Evolutionary conservation across 2,888 invertebrate species (phyloP), one percentile per base, ranked within the genome.

Genomic region (Cataglyphis albicans): DNA sequence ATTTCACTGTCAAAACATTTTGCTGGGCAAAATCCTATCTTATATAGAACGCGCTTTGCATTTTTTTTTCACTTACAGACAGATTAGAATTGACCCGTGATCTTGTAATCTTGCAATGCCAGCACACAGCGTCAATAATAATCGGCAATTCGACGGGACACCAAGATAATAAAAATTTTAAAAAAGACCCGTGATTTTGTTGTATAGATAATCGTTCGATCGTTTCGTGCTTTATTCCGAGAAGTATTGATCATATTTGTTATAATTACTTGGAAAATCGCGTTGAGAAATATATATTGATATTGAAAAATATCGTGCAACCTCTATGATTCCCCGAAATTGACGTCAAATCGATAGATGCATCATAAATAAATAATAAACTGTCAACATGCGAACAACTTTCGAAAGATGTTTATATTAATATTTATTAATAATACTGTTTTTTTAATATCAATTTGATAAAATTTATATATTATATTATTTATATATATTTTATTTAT

Each of bases 281-380:
- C 21, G 38, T 72, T 25, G 52, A 35, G 3, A 38, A 72, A 72
- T 57, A 55, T n/a, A 55, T 70, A 32, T 68, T 32, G 32, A 70
- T 55, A 70, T 1, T 29, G 25, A 29, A 1, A 29, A 29, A 29
- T 29, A 29, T 10, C 15, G 35, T 3, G 52, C 15, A 44, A 44
- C 15, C 44, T 44, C 44, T 44, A 48, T 1, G 48, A 18, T 38
- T 72, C 57, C 18, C 57, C 18, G 38, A 72, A 72, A 57, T 18
- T 72, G 57, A 72, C 38, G 72, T 72, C 72, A 72, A 72, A 55
- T 38, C 35, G 55, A 72, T 57, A 57, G 72, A 18, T 38, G 25
- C 35, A 57, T 72, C 38, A 38, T 57, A 57, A 6, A 38, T 25
- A 25, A 57, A 57, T 57, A 72, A 10, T 4, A 4, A 35, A 72